Evolutionary conservation across 2,888 invertebrate species (phyloP), one percentile per base, ranked within the genome.

Genomic region (Unio delphinus): DNA sequence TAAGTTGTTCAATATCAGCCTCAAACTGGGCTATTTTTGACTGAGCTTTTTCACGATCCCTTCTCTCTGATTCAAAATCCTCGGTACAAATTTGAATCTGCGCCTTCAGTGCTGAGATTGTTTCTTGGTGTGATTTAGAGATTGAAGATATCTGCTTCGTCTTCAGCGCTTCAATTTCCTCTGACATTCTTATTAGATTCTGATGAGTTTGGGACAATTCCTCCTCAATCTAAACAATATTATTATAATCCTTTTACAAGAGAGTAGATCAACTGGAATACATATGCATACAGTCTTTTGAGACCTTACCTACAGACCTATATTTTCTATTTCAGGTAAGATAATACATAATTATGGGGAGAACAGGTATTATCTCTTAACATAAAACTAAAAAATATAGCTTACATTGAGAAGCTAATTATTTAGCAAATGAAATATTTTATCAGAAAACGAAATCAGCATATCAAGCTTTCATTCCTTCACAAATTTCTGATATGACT

Each of bases 11-110:
- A 20, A 80, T 30, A 56, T 85, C 81, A 6, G 75, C 75, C 69
- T 83, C 78, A 8, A 83, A 67, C 34, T 76, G 73, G 55, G 70
- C 70, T 8, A 81, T 69, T 72, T 77, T 79, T 20, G 78, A 73
- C 61, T 84, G 82, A 6, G 85, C 86, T 64, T 82, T 80, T 65
- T 84, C 83, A 57, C 85, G 62, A 67, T 87, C 87, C 56, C 78
- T 79, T n/a, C 86, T 75, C 67, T 87, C 87, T 3, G 81, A 83
- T 67, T 86, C 84, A 70, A 87, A 87, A 74, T 87, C 87, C 69
- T 87, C 86, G 2, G 85, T 85, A 68, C 83, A 87, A 45, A 86
- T 83, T 69, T 86, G 85, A 28, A 87, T 84, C 73, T 87, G 87
- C 30, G 83, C 81, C 68, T 83, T 85, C 8, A 85, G 73, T 7